phyloP scores from a whole-genome alignment of 2,797 vertebrate genomes.

The Acanthurus tractus region DNA sequence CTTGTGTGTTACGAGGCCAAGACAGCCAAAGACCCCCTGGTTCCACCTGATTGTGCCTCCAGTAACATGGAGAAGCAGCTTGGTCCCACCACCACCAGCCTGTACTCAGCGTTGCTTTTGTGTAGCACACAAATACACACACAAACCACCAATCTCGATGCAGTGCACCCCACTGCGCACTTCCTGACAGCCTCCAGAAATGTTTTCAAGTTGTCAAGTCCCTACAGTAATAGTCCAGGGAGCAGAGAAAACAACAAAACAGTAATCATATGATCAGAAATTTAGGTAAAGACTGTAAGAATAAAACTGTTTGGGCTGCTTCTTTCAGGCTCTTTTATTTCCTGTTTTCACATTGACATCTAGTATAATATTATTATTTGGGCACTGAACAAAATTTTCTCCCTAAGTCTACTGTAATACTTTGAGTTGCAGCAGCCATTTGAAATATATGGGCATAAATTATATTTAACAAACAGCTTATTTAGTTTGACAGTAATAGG shows the following conservation, averaged over 20 bases:
- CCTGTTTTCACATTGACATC: slow-evolving; percentile 43
- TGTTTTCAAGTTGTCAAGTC: slow-evolving; percentile 79
- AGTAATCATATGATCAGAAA: slow-evolving; percentile 75
- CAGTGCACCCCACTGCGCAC: slow-evolving; percentile 73
- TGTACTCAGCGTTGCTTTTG: slow-evolving; percentile 53
- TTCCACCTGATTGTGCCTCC: slow-evolving; percentile 73
- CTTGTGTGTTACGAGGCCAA: slow-evolving; percentile 69
- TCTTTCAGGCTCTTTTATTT: slow-evolving; percentile 47
- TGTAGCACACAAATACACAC: slow-evolving; percentile 52
- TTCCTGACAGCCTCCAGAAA: slow-evolving; percentile 78
- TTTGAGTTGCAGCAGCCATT: slow-evolving; percentile 19
- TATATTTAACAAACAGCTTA: slow-evolving; percentile 42
- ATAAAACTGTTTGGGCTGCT: slow-evolving; percentile 46
- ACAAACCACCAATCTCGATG: slow-evolving; percentile 73
- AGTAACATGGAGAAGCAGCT: slow-evolving; percentile 68
- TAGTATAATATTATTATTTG: slow-evolving; percentile 31
- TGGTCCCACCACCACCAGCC: slow-evolving; percentile 57
- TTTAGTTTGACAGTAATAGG: background rate
- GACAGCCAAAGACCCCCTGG: slow-evolving; percentile 71
- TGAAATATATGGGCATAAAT: slow-evolving; percentile 16
- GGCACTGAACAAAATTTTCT: slow-evolving; percentile 51
- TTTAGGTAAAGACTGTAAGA: slow-evolving; percentile 60
- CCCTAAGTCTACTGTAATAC: slow-evolving; percentile 8
- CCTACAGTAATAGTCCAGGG: slow-evolving; percentile 66
- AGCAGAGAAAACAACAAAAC: slow-evolving; percentile 68